phyloP scores from a whole-genome alignment of 2,888 invertebrate species.

The Baccha elongata region DNA sequence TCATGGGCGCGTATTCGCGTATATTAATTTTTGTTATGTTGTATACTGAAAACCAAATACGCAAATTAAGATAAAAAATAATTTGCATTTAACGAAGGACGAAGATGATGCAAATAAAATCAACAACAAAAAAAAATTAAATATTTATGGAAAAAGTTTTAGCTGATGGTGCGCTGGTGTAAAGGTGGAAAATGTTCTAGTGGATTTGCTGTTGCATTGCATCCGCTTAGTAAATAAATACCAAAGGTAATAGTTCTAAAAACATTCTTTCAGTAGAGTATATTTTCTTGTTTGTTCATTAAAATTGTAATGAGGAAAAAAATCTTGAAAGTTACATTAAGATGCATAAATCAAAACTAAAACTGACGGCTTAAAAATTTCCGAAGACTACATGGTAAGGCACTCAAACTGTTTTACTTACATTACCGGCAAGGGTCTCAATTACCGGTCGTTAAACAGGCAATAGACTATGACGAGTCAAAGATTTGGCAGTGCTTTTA shows the following conservation, averaged over 20 bases:
- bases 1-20: not conserved
- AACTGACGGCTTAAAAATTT: too few species aligned
- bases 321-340: too few species aligned
- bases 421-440: too few species aligned
- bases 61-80: not conserved
- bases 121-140: not conserved
- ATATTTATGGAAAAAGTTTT: conserved; percentile 43
- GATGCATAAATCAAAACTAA: too few species aligned
- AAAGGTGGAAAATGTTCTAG: not conserved
- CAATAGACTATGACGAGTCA: too few species aligned
- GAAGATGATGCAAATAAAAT: not conserved
- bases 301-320: too few species aligned
- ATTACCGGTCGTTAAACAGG: too few species aligned
- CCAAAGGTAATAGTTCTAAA: not conserved
- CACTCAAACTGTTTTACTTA: too few species aligned
- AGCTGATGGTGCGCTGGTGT: too few species aligned
- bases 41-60: conserved; percentile 16
- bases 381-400: too few species aligned
- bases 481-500: too few species aligned
- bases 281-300: not conserved
- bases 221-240: not conserved
- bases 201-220: not conserved
- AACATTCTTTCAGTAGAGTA: conserved; percentile 1
- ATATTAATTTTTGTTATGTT: conserved; percentile 41
- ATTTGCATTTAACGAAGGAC: not conserved